A percentile compares a stretch with the other conserved stretches of the same genome.
Conservation (phyloP, 2,888 invertebrate genomes). For the Spilosoma lubricipeda region DNA sequence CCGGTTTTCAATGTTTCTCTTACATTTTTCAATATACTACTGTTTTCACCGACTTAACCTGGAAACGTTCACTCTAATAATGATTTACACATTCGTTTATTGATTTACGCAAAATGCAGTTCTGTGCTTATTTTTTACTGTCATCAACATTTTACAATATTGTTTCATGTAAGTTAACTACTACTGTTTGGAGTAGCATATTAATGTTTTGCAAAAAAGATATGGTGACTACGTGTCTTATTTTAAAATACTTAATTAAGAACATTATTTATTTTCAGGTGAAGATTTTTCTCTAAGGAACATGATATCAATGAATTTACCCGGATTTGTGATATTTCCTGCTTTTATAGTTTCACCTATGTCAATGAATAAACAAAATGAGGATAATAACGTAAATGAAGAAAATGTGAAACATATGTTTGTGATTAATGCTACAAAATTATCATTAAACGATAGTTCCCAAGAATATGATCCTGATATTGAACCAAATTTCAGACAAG, state of each 20-base stretch:
- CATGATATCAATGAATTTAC: conserved; percentile 2
- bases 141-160: conserved; percentile 18
- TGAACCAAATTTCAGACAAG: conserved; percentile 53
- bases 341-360: conserved; percentile 29
- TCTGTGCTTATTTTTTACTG: conserved; percentile 52
- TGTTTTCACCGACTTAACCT: conserved; percentile 18
- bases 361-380: conserved; percentile 11
- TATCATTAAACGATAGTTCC: conserved; percentile 6
- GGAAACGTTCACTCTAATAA: conserved; percentile 18
- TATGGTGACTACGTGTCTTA: background rate
- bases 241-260: background rate
- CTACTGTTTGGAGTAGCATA: background rate
- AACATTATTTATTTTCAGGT: conserved; percentile 38
- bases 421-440: conserved; percentile 1
- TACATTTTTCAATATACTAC: conserved; percentile 35
- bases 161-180: conserved; percentile 36
- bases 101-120: conserved; percentile 66
- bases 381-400: background rate
- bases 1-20: background rate
- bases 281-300: conserved; percentile 16
- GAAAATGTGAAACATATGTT: conserved; percentile 4
- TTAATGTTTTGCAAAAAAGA: background rate
- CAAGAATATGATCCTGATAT: conserved; percentile 45
- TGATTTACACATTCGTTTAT: conserved; percentile 49
- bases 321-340: conserved; percentile 34